Conservation (phyloP, 2,797 vertebrate genomes). For the Dermochelys coriacea region DNA sequence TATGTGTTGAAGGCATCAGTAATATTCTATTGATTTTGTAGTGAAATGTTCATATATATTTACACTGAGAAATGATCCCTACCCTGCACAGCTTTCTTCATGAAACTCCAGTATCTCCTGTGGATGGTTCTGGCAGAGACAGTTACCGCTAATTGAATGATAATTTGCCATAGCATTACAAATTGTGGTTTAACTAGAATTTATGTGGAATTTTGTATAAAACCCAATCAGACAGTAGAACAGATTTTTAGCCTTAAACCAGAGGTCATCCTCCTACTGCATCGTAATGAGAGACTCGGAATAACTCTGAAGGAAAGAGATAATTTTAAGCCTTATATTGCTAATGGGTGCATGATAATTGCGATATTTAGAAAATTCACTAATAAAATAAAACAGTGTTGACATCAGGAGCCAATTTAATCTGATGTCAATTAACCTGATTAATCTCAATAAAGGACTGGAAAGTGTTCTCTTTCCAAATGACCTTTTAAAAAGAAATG, state of each 20-base stretch:
- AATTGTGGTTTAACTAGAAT: slow-evolving; percentile 67
- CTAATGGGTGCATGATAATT: slow-evolving; percentile 19
- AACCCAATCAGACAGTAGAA: slow-evolving; percentile 62
- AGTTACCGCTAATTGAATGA: slow-evolving; percentile 64
- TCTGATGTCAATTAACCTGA: slow-evolving; percentile 57
- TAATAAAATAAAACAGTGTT: slow-evolving; percentile 32
- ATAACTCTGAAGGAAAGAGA: slow-evolving; percentile 8
- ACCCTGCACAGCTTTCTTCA: slow-evolving; percentile 26
- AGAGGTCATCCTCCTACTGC: slow-evolving; percentile 53
- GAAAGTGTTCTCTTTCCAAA: slow-evolving; percentile 38
- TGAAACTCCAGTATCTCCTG: slow-evolving; percentile 49
- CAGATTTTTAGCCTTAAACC: slow-evolving; percentile 67
- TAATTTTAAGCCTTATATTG: slow-evolving; percentile 46
- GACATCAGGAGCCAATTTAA: slow-evolving; percentile 44
- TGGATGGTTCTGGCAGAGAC: slow-evolving; percentile 41
- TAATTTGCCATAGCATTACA: slow-evolving; percentile 68
- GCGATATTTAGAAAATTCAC: slow-evolving; percentile 35
- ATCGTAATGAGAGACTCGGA: slow-evolving; percentile 57
- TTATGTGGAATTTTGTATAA: slow-evolving; percentile 48
- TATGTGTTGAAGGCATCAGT: slow-evolving; percentile 57
- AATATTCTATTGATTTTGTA: slow-evolving; percentile 63
- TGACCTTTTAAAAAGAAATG: slow-evolving; percentile 21
- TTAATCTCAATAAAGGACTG: slow-evolving; percentile 50
- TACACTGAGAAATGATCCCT: slow-evolving; percentile 54
- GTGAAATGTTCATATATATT: slow-evolving; percentile 71